Percentiles rank a stretch among this genome's conserved stretches.
Conservation (phyloP, 1,140 invertebrate species). For the Drosophila trapezifrons region DNA sequence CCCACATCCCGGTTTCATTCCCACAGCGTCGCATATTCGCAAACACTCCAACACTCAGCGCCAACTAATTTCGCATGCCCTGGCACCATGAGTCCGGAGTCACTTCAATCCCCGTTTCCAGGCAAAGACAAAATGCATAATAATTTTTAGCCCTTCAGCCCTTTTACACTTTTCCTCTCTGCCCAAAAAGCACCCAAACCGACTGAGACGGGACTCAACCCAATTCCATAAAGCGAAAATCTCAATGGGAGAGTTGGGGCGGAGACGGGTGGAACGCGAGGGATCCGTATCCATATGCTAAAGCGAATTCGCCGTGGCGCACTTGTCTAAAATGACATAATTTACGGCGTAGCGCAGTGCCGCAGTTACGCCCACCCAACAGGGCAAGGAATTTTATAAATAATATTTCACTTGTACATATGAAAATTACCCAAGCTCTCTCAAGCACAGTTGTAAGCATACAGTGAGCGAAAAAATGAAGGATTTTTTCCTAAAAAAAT, state of each 20-base stretch:
- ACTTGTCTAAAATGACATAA: conserved; percentile 82
- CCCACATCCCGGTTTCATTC: conserved; percentile 12
- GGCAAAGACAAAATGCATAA: conserved; percentile 74
- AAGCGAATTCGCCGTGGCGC: conserved; percentile 63
- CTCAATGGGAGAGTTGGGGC: conserved; percentile 23
- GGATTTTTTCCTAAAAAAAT: conserved; percentile 21
- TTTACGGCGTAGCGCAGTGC: conserved; percentile 78
- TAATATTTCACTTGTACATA: conserved; percentile 79
- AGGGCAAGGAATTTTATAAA: conserved; percentile 79
- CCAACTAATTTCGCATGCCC: conserved; percentile 74
- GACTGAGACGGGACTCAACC: conserved; percentile 60
- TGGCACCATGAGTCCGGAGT: conserved; percentile 40
- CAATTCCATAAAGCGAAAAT: conserved; percentile 77
- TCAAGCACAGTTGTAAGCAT: conserved; percentile 20
- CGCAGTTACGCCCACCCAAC: conserved; percentile 77
- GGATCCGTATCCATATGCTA: conserved; percentile 57
- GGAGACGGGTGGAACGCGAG: background rate
- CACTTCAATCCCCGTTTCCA: conserved; percentile 62
- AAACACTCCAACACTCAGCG: conserved; percentile 62
- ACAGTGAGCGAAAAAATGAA: conserved; percentile 9
- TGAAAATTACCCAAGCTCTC: conserved; percentile 64
- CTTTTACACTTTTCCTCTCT: background rate
- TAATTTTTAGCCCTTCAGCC: conserved; percentile 39
- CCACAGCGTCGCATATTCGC: conserved; percentile 52
- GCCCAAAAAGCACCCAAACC: conserved; percentile 7